Base-by-base conservation (phyloP, 2,113 vertebrate species). In the Holacanthus passer region DNA sequence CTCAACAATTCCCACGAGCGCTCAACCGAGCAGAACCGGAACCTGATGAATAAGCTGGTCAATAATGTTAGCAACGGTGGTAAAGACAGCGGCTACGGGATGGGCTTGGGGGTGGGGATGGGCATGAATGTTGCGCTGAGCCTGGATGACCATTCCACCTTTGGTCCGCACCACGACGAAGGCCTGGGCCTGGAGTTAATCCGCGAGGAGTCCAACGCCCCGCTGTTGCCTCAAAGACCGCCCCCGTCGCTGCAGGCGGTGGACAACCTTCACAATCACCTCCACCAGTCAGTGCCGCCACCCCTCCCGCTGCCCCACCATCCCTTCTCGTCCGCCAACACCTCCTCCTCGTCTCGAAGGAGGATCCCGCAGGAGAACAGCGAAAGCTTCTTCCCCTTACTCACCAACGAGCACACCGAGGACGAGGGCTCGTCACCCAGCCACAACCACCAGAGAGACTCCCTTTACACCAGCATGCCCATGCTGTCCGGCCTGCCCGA, bases 381-480 rank as follows among this genome's bases (percentile, higher is more conserved):
- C 17, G 98, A 99, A 81, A 99, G 97, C 73, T 99, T 99, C 94
- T 99, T 98, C 88, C 98, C 98, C 37, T 90, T 99, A 92, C 95
- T 99, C 55, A 97, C 95, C 59, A 97, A 97, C 75, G 97, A 99
- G 95, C 97, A 97, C 95, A 96, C 95, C 9, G 89, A 85, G 17
- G 96, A 98, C 32, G 97, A 97, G 58, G 95, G 94, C 70, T 96
- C 96, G 62, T 96, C 97, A 0, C 97, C 97, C 62, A 73, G 72
- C 83, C 88, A 86, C 89, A 86, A 69, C 81, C 93, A 90, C 78
- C 97, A 96, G 82, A 95, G 97, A 95, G 97, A 99, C 96, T 98
- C 97, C 83, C 96, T 98, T 56, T 98, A 98, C 83, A 97, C 97
- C 94, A 99, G 98, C 93, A 97, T 99, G 97, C 98, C 98, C 12